A percentile compares a stretch with the other conserved stretches of the same genome.
These are phyloP conservation scores for Noctua pronuba DNA, from an alignment of 2,888 invertebrate species.

Conservation along the genomic window DNA sequence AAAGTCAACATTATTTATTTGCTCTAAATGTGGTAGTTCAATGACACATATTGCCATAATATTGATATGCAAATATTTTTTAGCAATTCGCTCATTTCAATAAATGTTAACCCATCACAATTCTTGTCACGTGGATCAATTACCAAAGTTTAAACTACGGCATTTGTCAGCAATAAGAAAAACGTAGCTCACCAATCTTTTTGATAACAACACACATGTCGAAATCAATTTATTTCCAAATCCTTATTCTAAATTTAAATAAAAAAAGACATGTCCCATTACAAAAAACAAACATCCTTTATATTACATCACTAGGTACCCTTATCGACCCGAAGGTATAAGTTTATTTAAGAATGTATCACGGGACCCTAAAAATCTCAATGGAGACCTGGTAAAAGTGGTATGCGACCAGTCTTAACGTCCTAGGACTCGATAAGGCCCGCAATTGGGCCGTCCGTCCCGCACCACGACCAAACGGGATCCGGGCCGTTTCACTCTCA, in stretches of 20 bases:
- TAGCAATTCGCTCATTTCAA: neutral
- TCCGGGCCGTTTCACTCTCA: conserved; percentile 73
- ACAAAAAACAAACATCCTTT: conserved; percentile 3
- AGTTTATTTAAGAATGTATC: neutral
- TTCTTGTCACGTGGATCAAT: neutral
- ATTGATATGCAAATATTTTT: neutral
- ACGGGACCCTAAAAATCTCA: conserved; percentile 12
- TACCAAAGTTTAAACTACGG: neutral
- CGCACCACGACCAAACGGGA: conserved; percentile 62
- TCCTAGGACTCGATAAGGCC: conserved; percentile 70
- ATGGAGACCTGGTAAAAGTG: conserved; percentile 66
- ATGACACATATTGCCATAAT: neutral
- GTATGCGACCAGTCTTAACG: conserved; percentile 67
- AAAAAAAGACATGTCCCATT: no score
- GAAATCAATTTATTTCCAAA: neutral
- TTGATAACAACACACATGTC: neutral
- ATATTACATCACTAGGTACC: neutral
- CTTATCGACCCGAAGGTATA: no score
- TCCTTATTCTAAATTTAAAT: neutral
- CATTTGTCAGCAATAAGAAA: neutral
- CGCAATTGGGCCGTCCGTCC: conserved; percentile 68
- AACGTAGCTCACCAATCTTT: neutral
- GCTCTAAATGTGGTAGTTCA: neutral
- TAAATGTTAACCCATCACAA: neutral
- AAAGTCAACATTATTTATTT: neutral